Percentiles rank a stretch among this genome's conserved stretches.
These are phyloP conservation scores for Neotoma lepida DNA, from an alignment of 2,113 vertebrate species.

Conservation along the genomic window DNA sequence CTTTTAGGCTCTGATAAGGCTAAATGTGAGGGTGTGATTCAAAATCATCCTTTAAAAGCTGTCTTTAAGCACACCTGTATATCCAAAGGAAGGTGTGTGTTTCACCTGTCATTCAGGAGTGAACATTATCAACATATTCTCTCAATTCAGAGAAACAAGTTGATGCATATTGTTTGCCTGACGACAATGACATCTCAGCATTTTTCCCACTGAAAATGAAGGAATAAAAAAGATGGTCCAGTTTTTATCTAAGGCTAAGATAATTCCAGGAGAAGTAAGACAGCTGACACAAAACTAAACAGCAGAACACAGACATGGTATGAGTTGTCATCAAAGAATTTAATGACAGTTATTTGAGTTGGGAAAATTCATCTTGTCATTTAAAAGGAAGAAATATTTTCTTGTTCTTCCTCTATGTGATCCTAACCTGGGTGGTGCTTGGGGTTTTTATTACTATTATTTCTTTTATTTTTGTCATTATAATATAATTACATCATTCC, in stretches of 20 bases:
- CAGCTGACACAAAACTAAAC: slow-evolving; percentile 8
- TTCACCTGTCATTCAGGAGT: slow-evolving; percentile 12
- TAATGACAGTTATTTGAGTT: slow-evolving; percentile 29
- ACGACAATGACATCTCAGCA: slow-evolving; percentile 4
- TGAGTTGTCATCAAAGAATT: not conserved
- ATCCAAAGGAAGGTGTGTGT: not conserved
- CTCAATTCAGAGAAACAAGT: not conserved
- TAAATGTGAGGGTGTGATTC: not conserved
- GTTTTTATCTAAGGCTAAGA: slow-evolving; percentile 21
- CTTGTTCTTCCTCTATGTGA: not conserved
- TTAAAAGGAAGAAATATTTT: slow-evolving; percentile 34
- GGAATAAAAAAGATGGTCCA: not conserved
- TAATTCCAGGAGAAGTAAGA: not conserved
- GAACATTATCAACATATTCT: not conserved
- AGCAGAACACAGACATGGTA: not conserved
- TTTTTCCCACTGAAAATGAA: slow-evolving; percentile 32
- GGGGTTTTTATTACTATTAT: not conserved
- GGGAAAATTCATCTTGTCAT: not conserved
- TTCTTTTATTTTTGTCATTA: not conserved
- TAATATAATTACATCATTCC: not conserved
- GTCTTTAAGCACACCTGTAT: not conserved
- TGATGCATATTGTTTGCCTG: not conserved
- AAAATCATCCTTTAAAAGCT: slow-evolving; percentile 49
- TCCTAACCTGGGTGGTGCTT: not conserved
- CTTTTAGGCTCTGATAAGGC: slow-evolving; percentile 29